These are phyloP conservation scores for Catalaphyllia jardinei DNA, from an alignment of 64 coral and sea anemone genomes.

Conservation along the genomic window DNA sequence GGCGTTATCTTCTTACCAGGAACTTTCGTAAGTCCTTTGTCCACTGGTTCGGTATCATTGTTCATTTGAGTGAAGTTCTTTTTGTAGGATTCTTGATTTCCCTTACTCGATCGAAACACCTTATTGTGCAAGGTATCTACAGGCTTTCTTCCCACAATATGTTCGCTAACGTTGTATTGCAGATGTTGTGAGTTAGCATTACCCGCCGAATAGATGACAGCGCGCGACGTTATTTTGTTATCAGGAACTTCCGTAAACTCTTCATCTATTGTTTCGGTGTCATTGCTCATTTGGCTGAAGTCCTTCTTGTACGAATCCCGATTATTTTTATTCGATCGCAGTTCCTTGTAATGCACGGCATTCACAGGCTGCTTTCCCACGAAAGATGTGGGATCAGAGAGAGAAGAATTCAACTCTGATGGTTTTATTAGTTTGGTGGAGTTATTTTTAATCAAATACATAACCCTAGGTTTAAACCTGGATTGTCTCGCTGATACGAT, in stretches of 20 bases:
- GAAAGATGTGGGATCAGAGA: conserved; percentile 10
- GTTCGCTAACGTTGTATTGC: neutral
- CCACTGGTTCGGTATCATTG: conserved; percentile 15
- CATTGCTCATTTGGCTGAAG: neutral
- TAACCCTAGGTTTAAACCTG: conserved; percentile 66
- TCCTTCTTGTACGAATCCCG: neutral
- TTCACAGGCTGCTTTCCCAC: conserved; percentile 57
- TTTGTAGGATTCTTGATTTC: neutral
- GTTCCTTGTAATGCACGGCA: conserved; percentile 72
- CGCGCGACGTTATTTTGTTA: neutral
- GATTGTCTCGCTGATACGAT: conserved; percentile 73
- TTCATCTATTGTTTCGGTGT: conserved; percentile 20
- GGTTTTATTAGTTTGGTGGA: conserved; percentile 34
- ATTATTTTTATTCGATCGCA: neutral
- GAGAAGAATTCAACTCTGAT: conserved; percentile 25
- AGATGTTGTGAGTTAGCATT: neutral
- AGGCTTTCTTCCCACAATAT: neutral
- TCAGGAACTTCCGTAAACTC: neutral
- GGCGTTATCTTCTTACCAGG: neutral
- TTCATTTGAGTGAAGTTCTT: neutral
- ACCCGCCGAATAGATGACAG: neutral
- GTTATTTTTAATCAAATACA: conserved; percentile 65
- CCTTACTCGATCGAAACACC: conserved; percentile 10
- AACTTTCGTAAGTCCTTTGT: neutral
- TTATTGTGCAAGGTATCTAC: conserved; percentile 68